Evolutionary conservation across 2,113 vertebrate genomes (phyloP).

Genomic region (Lophochroa leadbeateri): DNA sequence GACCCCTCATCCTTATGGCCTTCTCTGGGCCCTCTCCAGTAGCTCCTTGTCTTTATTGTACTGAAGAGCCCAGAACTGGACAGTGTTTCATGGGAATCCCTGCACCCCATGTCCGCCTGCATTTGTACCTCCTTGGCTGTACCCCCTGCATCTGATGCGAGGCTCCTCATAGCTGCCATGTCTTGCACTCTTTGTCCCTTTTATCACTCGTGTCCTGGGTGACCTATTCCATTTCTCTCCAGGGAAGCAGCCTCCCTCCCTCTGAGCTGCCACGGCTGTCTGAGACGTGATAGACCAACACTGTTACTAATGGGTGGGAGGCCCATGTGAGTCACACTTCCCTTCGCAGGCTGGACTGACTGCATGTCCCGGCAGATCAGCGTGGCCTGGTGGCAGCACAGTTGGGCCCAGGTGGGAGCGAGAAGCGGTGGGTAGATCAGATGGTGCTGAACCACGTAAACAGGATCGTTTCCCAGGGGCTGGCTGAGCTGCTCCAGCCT

Average conservation of each 20-base stretch:
- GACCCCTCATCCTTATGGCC: too few relatives aligned
- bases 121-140: background rate
- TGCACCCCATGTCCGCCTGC: background rate
- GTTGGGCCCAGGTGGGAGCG: background rate
- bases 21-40: background rate
- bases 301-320: conserved; percentile 30
- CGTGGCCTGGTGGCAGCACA: rapidly evolving
- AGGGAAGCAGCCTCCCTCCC: background rate
- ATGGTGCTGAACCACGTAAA: background rate
- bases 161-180: background rate
- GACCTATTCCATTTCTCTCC: background rate
- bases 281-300: conserved; percentile 21
- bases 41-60: background rate
- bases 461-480: background rate
- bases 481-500: conserved; percentile 8
- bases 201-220: rapidly evolving
- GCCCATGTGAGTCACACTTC: background rate
- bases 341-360: rapidly evolving
- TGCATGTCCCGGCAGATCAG: rapidly evolving
- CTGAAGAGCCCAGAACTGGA: background rate
- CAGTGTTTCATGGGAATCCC: rapidly evolving
- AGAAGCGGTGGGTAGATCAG: conserved; percentile 14
- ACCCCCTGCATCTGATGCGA: background rate
- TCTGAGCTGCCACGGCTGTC: background rate
- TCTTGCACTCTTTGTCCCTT: background rate